Evolutionary conservation across 2,888 invertebrate species (phyloP), one percentile per base, ranked within the genome.

Genomic region (Chorisops tibialis): DNA sequence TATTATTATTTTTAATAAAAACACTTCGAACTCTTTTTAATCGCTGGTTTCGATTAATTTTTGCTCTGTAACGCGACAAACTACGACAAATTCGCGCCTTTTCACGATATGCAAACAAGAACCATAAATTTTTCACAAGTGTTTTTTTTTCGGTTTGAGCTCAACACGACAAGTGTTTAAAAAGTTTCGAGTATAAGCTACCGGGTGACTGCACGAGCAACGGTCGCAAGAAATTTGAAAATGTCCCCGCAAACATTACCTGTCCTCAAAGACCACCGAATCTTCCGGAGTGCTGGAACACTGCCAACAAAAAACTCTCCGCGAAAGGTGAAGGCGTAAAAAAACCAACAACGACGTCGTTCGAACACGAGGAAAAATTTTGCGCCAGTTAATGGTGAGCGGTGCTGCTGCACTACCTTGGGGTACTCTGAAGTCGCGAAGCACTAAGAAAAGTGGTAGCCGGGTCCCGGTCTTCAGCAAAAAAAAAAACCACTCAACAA

Each of bases 361-460:
- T 30, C 12, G 16, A 22, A 7, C 21, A 30, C 50, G 22, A 24
- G 56, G 35, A 56, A 43, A 45, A 56, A 56, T 43, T 56, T 43
- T 60, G 48, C 60, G 50, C 49, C 60, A 60, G 60, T 60, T 60
- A 18, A 60, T 60, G 41, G 22, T 60, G 60, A 60, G 60, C 60
- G 50, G 60, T 43, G 60, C 43, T 49, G 18, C 22, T 38, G 50
- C 49, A 60, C 60, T 60, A 60, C 56, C 45, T 56, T 56, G 56
- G 56, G 52, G 43, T 45, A 56, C 35, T 24, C 56, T 30, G 45
- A 43, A 35, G 45, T 18, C 45, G 45, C 43, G 56, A 24, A 56
- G 41, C 21, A 24, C 54, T 18, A 14, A 56, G 22, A 54, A 50
- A 22, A n/a, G 37, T 21, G 38, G 24, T 19, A 41, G 39, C 30